These are phyloP conservation scores for Silurus lanzhouensis DNA, from an alignment of 2,797 vertebrate species.

Conservation along the genomic window DNA sequence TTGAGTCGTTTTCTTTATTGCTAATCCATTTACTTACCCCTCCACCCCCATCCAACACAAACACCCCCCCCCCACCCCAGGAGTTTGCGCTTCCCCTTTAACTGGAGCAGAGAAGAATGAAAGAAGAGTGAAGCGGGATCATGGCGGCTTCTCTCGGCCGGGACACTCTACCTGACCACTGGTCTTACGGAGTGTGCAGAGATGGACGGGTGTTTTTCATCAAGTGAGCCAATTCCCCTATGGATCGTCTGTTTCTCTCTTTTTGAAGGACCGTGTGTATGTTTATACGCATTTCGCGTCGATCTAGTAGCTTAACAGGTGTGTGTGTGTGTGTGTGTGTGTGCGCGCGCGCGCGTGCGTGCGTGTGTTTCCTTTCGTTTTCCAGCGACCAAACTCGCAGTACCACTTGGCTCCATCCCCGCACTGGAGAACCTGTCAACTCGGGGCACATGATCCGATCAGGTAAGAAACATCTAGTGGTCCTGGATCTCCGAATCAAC, in stretches of 20 bases:
- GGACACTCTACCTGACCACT: constrained; percentile 91
- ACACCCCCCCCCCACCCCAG: constrained; percentile 22
- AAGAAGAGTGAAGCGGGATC: constrained; percentile 71
- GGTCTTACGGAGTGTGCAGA: constrained; percentile 93
- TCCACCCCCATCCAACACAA: no score
- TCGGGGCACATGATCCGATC: constrained; percentile 98
- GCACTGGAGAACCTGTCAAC: constrained; percentile 94
- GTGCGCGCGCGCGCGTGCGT: neutral
- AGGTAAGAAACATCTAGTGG: constrained; percentile 72
- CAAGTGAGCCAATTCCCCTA: constrained; percentile 75
- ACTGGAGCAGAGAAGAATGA: constrained; percentile 63
- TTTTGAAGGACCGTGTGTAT: neutral
- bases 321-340: constrained; percentile 60
- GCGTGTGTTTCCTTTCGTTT: constrained; percentile 46
- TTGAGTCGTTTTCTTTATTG: neutral
- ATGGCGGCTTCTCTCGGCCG: constrained; percentile 91
- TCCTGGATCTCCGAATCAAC: neutral
- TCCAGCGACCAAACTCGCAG: constrained; percentile 85
- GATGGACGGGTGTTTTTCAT: constrained; percentile 97
- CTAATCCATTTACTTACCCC: neutral
- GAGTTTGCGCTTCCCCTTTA: constrained; percentile 76
- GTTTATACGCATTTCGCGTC: constrained; percentile 13
- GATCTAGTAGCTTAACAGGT: constrained; percentile 77
- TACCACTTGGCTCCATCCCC: constrained; percentile 95
- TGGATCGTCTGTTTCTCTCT: neutral